phyloP scores from a whole-genome alignment of 2,797 vertebrate species.

The Sebastes oblongus region DNA sequence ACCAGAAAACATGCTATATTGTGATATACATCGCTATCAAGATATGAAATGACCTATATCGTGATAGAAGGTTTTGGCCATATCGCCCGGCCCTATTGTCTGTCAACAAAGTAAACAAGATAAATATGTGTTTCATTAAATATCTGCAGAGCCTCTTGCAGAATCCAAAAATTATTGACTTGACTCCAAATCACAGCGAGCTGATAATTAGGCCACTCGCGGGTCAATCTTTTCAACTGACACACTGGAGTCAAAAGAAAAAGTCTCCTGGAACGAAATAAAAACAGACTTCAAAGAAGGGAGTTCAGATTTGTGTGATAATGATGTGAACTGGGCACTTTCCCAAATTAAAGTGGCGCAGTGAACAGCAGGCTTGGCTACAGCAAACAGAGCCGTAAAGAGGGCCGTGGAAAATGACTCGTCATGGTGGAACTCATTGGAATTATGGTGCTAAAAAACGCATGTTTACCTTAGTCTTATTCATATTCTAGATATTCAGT shows the following conservation, averaged over 20 bases:
- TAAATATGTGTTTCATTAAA: neutral
- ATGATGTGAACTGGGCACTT: neutral
- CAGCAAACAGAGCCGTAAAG: neutral
- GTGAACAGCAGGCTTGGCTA: neutral
- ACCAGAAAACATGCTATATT: no score
- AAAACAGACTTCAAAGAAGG: constrained; percentile 20
- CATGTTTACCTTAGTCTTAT: neutral
- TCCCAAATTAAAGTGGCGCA: neutral
- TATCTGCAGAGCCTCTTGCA: neutral
- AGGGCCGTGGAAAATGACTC: neutral
- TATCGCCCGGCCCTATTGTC: no score
- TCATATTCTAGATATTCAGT: neutral
- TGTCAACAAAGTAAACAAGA: neutral
- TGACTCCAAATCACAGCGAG: neutral
- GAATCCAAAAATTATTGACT: neutral
- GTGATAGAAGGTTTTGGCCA: no score
- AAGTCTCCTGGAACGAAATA: neutral
- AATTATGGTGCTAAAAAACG: neutral
- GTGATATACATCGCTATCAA: no score
- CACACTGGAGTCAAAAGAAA: neutral
- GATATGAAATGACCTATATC: no score
- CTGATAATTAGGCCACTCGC: neutral
- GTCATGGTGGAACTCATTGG: neutral
- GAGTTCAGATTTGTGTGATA: neutral
- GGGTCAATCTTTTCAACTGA: neutral